phyloP scores from a whole-genome alignment of 2,113 vertebrate genomes.

The Ciconia stormi region DNA sequence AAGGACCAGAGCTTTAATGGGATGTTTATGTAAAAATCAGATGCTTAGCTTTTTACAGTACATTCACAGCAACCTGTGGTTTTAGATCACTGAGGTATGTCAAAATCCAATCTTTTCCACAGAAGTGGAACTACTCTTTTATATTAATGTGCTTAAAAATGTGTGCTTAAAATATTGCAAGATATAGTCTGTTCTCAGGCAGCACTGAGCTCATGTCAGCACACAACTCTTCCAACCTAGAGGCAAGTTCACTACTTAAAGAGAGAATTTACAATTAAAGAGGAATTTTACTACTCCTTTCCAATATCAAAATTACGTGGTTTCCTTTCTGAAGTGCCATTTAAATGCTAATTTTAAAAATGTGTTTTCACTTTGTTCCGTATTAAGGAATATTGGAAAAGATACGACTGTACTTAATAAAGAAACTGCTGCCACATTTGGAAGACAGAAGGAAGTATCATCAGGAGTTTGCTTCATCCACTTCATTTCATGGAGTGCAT shows the following conservation, averaged over 20 bases:
- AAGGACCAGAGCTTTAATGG: neutral
- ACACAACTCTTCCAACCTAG: neutral
- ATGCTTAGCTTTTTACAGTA: neutral
- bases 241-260: neutral
- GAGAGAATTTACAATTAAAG: neutral
- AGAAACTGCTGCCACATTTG: slow-evolving; percentile 46
- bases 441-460: slow-evolving; percentile 65
- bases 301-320: neutral
- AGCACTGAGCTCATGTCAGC: neutral
- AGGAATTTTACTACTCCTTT: neutral
- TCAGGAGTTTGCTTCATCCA: slow-evolving; percentile 71
- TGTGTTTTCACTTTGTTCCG: neutral
- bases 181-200: neutral
- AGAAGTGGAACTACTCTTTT: neutral
- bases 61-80: neutral
- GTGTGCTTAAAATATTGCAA: neutral
- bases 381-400: slow-evolving; percentile 69
- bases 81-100: neutral
- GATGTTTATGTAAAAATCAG: neutral
- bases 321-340: neutral
- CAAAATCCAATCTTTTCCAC: neutral
- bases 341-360: neutral
- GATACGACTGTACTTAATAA: slow-evolving; percentile 49
- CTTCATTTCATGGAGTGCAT: slow-evolving; percentile 74
- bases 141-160: neutral